Conservation (phyloP, 2,888 invertebrate genomes). For the Leptinotarsa juncta region DNA sequence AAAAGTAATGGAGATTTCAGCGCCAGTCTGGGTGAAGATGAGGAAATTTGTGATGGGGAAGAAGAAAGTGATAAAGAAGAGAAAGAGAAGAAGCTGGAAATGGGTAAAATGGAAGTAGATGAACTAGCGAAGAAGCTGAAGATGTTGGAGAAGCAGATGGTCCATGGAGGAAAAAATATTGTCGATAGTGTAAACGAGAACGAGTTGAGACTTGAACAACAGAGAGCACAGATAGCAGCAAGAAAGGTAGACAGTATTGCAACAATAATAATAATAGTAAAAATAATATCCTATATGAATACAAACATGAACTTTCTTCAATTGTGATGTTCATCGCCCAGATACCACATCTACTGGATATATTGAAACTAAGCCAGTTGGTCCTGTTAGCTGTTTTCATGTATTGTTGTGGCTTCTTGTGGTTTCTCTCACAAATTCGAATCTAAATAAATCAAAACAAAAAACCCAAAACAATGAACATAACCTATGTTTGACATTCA, state of each 20-base stretch:
- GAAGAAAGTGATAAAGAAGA: slow-evolving; percentile 63
- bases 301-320: no score
- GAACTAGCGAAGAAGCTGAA: slow-evolving; percentile 82
- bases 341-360: neutral
- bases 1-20: slow-evolving; percentile 57
- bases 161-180: slow-evolving; percentile 94
- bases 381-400: no score
- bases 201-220: slow-evolving; percentile 88
- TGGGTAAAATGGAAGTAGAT: slow-evolving; percentile 75
- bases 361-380: no score
- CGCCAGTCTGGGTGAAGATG: slow-evolving; percentile 53
- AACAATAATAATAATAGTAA: no score
- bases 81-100: slow-evolving; percentile 64
- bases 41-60: slow-evolving; percentile 57
- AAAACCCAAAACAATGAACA: no score
- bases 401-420: no score
- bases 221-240: slow-evolving; percentile 88
- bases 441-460: no score
- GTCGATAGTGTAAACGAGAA: slow-evolving; percentile 96
- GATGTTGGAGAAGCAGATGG: slow-evolving; percentile 92
- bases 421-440: no score
- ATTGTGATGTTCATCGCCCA: neutral
- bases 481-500: no score
- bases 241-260: slow-evolving; percentile 71
- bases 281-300: no score